phyloP scores from a whole-genome alignment of 2,797 vertebrate species.

The Botia kubotai region DNA sequence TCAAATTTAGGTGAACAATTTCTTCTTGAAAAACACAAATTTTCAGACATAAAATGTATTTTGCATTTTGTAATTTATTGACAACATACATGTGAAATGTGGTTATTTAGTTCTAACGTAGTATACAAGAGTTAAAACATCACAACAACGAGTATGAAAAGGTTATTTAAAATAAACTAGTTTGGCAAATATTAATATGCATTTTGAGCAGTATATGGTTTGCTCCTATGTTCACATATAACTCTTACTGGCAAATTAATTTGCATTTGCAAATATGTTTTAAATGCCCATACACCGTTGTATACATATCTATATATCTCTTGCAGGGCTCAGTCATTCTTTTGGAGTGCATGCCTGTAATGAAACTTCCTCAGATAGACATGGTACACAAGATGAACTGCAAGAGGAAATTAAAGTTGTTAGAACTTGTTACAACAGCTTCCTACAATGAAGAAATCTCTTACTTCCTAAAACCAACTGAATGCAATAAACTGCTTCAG shows the following conservation, averaged over 20 bases:
- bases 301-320: conserved; percentile 1
- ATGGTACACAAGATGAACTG: conserved; percentile 87
- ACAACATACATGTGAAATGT: conserved; percentile 2
- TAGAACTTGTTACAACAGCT: background rate
- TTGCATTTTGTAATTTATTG: conserved; percentile 6
- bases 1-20: background rate
- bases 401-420: conserved; percentile 24
- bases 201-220: conserved; percentile 4
- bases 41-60: background rate
- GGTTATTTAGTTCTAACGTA: conserved; percentile 8
- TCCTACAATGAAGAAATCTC: background rate
- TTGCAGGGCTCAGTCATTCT: background rate
- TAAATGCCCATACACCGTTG: conserved; percentile 6
- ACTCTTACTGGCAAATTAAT: conserved; percentile 2
- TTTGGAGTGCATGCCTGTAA: background rate
- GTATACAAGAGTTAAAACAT: background rate
- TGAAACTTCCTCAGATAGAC: conserved; percentile 73
- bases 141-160: conserved; percentile 19
- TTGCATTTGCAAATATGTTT: background rate
- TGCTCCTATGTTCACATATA: conserved; percentile 11
- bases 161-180: background rate
- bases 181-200: conserved; percentile 6
- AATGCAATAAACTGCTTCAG: background rate
- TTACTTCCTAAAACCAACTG: conserved; percentile 2
- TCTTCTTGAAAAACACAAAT: too few relatives aligned